A percentile compares a stretch with the other conserved stretches of the same genome.
These are phyloP conservation scores for Tokudaia tokunoshimensis DNA, from an alignment of 2,797 vertebrate species.

Conservation along the genomic window DNA sequence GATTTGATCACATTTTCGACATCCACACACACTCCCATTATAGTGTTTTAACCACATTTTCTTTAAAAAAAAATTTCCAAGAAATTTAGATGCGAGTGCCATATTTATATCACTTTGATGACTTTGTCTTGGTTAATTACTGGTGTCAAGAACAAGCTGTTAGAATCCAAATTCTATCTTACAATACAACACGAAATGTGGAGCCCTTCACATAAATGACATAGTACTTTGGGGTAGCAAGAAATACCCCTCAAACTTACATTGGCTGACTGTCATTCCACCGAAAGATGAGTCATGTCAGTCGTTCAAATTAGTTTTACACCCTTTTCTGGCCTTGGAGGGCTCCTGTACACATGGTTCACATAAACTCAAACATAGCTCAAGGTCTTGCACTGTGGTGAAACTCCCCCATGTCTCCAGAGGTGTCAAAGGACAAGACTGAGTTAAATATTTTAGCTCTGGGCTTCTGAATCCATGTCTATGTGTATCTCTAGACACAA, in stretches of 20 bases:
- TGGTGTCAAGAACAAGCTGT: slow-evolving; percentile 10
- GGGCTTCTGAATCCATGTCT: neutral
- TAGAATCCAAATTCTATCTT: slow-evolving; percentile 34
- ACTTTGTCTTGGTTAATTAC: slow-evolving; percentile 63
- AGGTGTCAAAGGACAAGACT: slow-evolving; percentile 18
- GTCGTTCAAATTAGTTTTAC: neutral
- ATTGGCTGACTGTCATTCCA: slow-evolving; percentile 7
- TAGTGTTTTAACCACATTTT: neutral
- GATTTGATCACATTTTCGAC: neutral
- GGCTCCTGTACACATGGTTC: neutral
- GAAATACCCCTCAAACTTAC: slow-evolving; percentile 15
- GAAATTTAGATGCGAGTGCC: neutral
- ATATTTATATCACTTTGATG: neutral
- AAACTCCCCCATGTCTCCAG: neutral
- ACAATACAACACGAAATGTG: slow-evolving; percentile 39
- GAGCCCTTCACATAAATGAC: slow-evolving; percentile 31
- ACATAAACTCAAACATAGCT: neutral
- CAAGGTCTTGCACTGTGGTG: neutral
- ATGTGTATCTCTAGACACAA: neutral
- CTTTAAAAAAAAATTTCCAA: neutral
- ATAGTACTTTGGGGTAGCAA: neutral
- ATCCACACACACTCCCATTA: neutral
- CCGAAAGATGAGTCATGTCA: neutral
- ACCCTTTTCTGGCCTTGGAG: neutral
- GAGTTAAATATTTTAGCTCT: neutral